Conservation (phyloP, 92 coral and sea anemone species). For the Epizoanthus scotinus region DNA sequence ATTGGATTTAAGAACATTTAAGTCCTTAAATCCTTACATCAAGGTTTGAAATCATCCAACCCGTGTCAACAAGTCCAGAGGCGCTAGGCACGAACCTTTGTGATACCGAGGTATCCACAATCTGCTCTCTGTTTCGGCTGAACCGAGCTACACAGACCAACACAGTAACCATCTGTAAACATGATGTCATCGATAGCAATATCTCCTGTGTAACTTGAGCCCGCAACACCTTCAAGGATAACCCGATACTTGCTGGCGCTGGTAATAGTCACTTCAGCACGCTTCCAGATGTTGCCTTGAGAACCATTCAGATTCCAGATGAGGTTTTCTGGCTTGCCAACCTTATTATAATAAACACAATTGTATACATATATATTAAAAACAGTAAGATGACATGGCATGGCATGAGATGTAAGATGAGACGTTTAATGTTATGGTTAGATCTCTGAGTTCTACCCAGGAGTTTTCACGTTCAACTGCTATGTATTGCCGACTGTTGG, state of each 20-base stretch:
- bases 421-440: too few relatives aligned
- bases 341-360: neutral
- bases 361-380: too few relatives aligned
- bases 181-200: constrained; percentile 86
- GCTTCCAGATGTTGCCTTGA: constrained; percentile 94
- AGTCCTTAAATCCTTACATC: neutral
- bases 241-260: constrained; percentile 58
- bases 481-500: too few relatives aligned
- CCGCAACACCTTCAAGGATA: constrained; percentile 80
- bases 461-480: too few relatives aligned
- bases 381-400: too few relatives aligned
- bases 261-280: constrained; percentile 80
- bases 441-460: too few relatives aligned
- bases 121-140: constrained; percentile 74
- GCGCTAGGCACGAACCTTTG: too few relatives aligned
- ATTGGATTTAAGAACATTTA: too few relatives aligned
- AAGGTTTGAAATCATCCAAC: neutral
- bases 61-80: neutral
- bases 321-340: constrained; percentile 73
- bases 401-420: too few relatives aligned
- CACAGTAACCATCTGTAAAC: constrained; percentile 80
- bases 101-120: constrained; percentile 86
- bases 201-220: constrained; percentile 83
- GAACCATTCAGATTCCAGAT: constrained; percentile 86
- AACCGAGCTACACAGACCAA: constrained; percentile 89